These are phyloP conservation scores for Tipula helvola DNA, from an alignment of 2,888 invertebrate species.

Conservation along the genomic window DNA sequence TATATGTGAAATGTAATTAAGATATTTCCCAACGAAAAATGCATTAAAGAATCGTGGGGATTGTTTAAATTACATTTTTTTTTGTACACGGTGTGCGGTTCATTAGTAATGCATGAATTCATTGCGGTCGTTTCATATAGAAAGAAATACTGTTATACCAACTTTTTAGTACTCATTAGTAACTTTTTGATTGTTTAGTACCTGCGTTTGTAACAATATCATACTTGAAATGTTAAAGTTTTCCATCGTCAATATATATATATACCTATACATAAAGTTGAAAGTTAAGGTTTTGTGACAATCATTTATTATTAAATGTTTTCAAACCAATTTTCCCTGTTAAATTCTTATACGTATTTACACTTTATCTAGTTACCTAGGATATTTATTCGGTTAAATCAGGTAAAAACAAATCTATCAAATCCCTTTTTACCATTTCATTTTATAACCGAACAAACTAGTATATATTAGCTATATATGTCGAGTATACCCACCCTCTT, in stretches of 20 bases:
- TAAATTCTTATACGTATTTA: background rate
- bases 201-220: background rate
- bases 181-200: background rate
- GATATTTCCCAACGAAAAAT: background rate
- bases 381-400: background rate
- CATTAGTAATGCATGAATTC: background rate
- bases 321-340: background rate
- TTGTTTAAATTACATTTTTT: background rate
- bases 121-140: background rate
- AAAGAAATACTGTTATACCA: background rate
- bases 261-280: no score
- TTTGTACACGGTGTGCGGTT: background rate
- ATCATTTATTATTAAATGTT: background rate
- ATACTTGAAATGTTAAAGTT: background rate
- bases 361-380: background rate
- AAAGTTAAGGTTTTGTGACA: background rate
- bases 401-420: background rate
- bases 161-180: background rate
- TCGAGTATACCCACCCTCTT: background rate
- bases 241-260: background rate
- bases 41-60: background rate
- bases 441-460: background rate
- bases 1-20: background rate
- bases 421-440: background rate
- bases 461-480: background rate